Base-by-base conservation (phyloP, 2,113 vertebrate species). In the Struthio camelus region DNA sequence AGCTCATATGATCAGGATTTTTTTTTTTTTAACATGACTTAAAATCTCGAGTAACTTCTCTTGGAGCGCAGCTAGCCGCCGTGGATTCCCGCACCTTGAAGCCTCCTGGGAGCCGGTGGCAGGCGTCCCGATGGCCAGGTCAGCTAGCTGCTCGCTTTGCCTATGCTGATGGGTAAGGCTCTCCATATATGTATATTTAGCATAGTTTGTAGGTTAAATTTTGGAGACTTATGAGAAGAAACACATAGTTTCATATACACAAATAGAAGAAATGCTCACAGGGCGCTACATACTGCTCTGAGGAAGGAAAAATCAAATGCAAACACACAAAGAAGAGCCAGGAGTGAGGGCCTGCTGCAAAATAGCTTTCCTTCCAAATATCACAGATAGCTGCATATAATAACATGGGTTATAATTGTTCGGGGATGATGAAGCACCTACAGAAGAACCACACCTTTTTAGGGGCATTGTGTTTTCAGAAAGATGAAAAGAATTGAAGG, bases 81-180 rank as follows among this genome's bases (percentile, higher is more conserved):
- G 0, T n/a, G 34, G 23, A 51, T 65, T 61, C 28, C n/a, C 27
- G 36, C 36, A 22, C 1, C 90, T 3, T 13, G 67, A 16, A 80
- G 36, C 11, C 27, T 56, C 25, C 27, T 25, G 82, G 12, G 17
- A 80, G 28, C 0, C 2, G 18, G 2, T 16, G 2, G 5, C 15
- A 88, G 17, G 15, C 24, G 70, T n/a, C n/a, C n/a, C n/a, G n/a
- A n/a, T n/a, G n/a, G n/a, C n/a, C n/a, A n/a, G n/a, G n/a, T n/a
- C n/a, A n/a, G n/a, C 65, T 40, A 66, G 30, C 42, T 66, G 65
- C n/a, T n/a, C n/a, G 40, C 9, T 69, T 44, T 66, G 25, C 46
- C 46, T 69, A 34, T 30, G 17, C 14, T 84, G 42, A 56, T 18
- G 10, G 46, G 7, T 5, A 69, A 78, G 20, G 0, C 44, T 80